Base-by-base conservation (phyloP, 2,888 invertebrate species). In the Atrina japonica region DNA sequence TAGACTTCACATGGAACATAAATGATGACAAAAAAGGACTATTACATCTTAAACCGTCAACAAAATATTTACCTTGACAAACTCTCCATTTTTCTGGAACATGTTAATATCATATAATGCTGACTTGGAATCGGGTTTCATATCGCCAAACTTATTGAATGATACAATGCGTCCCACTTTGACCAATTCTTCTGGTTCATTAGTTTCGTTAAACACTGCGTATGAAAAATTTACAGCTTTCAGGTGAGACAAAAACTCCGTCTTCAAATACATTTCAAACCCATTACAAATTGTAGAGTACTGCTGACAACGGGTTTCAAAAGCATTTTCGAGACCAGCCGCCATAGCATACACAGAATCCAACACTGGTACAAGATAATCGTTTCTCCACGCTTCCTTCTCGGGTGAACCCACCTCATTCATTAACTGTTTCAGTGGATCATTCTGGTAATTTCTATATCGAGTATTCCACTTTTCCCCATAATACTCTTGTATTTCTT, bases 301-400 rank as follows among this genome's bases (percentile, higher is more conserved):
- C 3, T 61, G 43, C 35, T 27, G 49, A 23, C 71, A 72, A 27
- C 43, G 66, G 6, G 40, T 52, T 11, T 52, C 40, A n/a, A 72
- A 58, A 6, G 67, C 63, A 16, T 63, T 41, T 58, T 66, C 61
- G 7, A 86, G 53, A 6, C 83, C 82, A 11, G 78, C 75, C 0
- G 80, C 82, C 30, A 85, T 63, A 1, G 81, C 83, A 66, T 82
- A 85, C 6, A 85, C 77, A 14, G 85, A 82, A 58, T 87, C 84
- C 1, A 86, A 69, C 0, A 75, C 69, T 11, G 78, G 45, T 3
- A 75, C 68, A 7, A 80, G 73, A 45, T 78, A 75, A 43, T 80
- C 71, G 23, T 75, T 71, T 21, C 53, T 65, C 69, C 73, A 70
- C 3, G 43, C 47, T 47, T 75, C 67, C 5, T 68, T 43, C 18